These are phyloP conservation scores for Anolis sagrei DNA, from an alignment of 2,113 vertebrate genomes.

Conservation along the genomic window DNA sequence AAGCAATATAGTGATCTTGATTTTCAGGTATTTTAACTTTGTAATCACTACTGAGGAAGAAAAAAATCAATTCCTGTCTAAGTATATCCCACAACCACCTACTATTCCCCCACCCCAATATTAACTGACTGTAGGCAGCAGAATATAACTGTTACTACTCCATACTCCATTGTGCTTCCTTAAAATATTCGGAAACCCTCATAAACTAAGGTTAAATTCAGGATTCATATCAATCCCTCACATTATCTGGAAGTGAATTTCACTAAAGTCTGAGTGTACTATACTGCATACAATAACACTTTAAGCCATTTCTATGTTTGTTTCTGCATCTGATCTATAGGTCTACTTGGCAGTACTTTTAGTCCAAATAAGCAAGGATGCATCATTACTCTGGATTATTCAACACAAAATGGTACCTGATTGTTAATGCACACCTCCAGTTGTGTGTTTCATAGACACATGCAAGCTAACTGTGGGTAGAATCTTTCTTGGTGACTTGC, in stretches of 20 bases:
- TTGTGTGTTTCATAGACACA: neutral
- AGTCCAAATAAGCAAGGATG: neutral
- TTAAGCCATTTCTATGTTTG: neutral
- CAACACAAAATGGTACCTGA: neutral
- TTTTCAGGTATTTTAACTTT: slow-evolving; percentile 19
- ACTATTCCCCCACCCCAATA: neutral
- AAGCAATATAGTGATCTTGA: neutral
- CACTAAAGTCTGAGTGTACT: neutral
- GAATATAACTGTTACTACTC: neutral
- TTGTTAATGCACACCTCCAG: neutral
- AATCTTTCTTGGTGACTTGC: neutral
- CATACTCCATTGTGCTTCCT: neutral
- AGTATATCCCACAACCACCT: neutral
- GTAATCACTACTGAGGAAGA: neutral
- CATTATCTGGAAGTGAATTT: neutral
- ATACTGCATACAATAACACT: neutral
- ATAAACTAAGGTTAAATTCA: slow-evolving; percentile 5
- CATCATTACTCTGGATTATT: neutral
- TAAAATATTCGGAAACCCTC: slow-evolving; percentile 10
- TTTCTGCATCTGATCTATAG: neutral
- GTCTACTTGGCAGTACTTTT: neutral
- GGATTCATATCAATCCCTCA: slow-evolving; percentile 1
- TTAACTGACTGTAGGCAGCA: neutral
- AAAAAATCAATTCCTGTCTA: neutral
- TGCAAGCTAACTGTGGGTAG: neutral